phyloP scores from a whole-genome alignment of 2,888 invertebrate species.

The Apeira syringaria region DNA sequence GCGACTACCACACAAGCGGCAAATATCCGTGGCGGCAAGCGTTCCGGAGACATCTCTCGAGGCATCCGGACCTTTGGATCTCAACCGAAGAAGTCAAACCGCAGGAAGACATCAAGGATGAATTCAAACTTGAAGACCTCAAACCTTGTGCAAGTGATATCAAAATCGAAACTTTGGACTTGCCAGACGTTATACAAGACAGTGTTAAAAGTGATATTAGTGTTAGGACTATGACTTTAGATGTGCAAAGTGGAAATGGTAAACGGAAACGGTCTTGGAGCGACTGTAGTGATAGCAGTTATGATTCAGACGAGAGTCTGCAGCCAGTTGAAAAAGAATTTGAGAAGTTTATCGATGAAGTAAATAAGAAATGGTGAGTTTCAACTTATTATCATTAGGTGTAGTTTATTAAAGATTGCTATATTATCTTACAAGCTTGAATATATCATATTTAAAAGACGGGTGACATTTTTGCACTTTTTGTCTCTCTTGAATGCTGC shows the following conservation, averaged over 20 bases:
- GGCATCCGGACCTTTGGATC: slow-evolving; percentile 60
- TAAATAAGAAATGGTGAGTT: slow-evolving; percentile 75
- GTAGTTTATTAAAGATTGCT: no score
- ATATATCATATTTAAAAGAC: no score
- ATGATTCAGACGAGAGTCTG: slow-evolving; percentile 68
- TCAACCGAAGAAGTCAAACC: slow-evolving; percentile 22
- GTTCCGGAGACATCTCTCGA: slow-evolving; percentile 61
- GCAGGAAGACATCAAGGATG: slow-evolving; percentile 17
- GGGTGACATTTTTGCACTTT: no score
- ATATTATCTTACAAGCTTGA: no score
- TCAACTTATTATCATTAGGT: no score
- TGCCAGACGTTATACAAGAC: slow-evolving; percentile 33
- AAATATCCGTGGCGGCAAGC: slow-evolving; percentile 70
- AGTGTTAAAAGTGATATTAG: slow-evolving; percentile 32
- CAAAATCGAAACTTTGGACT: slow-evolving; percentile 32
- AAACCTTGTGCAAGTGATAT: slow-evolving; percentile 24
- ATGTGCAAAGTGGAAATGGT: slow-evolving; percentile 63
- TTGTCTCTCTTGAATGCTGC: no score
- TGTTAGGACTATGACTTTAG: slow-evolving; percentile 27
- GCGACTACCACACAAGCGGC: slow-evolving; percentile 71
- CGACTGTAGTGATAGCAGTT: slow-evolving; percentile 63
- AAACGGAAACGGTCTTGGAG: slow-evolving; percentile 64
- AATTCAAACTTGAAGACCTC: slow-evolving; percentile 24
- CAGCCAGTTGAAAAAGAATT: slow-evolving; percentile 73
- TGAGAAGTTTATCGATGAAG: slow-evolving; percentile 69